Evolutionary conservation across 2,888 invertebrate genomes (phyloP).

Genomic region (Acronicta leporina): DNA sequence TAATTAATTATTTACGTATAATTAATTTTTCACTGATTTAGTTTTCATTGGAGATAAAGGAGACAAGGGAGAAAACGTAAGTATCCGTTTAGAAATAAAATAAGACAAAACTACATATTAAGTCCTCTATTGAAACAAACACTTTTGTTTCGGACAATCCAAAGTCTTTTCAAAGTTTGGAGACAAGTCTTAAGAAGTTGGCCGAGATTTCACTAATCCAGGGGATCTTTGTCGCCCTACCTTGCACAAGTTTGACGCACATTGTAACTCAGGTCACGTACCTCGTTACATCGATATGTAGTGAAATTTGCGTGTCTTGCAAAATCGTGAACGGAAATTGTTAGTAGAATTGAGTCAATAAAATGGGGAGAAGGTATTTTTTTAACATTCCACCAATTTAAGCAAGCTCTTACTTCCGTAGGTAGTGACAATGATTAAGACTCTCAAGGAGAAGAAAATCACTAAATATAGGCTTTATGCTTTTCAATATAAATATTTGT

Average conservation of each 20-base stretch:
- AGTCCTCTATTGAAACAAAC: constrained; percentile 58
- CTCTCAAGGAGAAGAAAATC: constrained; percentile 34
- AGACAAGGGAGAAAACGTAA: constrained; percentile 70
- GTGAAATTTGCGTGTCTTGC: constrained; percentile 57
- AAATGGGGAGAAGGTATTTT: constrained; percentile 56
- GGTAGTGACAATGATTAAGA: constrained; percentile 54
- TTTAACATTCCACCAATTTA: constrained; percentile 60
- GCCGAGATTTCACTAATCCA: constrained; percentile 61
- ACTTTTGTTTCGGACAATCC: constrained; percentile 53
- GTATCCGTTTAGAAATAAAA: constrained; percentile 55
- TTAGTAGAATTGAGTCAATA: constrained; percentile 37
- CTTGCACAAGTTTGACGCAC: constrained; percentile 50
- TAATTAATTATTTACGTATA: too few relatives aligned
- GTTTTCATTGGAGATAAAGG: constrained; percentile 75
- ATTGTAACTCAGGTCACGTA: constrained; percentile 62
- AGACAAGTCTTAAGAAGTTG: constrained; percentile 53
- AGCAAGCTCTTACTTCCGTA: constrained; percentile 43
- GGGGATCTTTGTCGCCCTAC: constrained; percentile 58
- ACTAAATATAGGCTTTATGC: constrained; percentile 11
- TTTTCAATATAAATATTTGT: constrained; percentile 36
- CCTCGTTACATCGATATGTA: constrained; percentile 59
- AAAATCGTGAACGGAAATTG: constrained; percentile 51
- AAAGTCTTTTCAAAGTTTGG: constrained; percentile 48
- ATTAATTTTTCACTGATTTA: constrained; percentile 44
- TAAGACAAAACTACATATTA: constrained; percentile 42